Percentiles rank a stretch among this genome's conserved stretches.
Conservation (phyloP, 2,113 vertebrate genomes). For the Plectropomus leopardus region DNA sequence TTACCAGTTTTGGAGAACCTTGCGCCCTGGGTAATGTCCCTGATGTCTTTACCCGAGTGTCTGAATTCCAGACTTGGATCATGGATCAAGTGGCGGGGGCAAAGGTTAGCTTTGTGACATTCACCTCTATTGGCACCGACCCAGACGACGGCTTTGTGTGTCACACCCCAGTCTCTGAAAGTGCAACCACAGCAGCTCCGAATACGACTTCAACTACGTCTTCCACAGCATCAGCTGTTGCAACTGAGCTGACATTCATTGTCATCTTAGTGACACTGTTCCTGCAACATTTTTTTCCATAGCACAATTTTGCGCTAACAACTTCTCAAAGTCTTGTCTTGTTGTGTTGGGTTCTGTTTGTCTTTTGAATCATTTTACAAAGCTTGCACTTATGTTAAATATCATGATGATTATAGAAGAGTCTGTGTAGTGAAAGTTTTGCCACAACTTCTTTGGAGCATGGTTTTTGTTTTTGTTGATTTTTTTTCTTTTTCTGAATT, state of each 20-base stretch:
- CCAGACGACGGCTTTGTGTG: conserved; percentile 63
- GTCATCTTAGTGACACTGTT: background rate
- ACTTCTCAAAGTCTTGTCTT: background rate
- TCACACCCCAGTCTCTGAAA: background rate
- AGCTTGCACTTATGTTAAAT: background rate
- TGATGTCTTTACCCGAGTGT: conserved; percentile 90
- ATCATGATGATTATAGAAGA: background rate
- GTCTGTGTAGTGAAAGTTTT: background rate
- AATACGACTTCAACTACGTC: too few species aligned
- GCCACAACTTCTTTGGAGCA: background rate
- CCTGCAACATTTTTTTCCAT: background rate
- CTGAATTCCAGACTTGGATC: conserved; percentile 88
- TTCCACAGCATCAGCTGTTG: background rate
- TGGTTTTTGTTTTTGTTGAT: background rate
- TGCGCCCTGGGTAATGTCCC: conserved; percentile 86
- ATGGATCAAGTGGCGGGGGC: conserved; percentile 23
- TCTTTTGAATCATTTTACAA: background rate
- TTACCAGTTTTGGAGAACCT: conserved; percentile 89
- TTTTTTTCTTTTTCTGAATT: background rate
- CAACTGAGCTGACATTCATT: background rate
- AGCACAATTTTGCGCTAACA: background rate
- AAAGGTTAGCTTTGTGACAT: conserved; percentile 58
- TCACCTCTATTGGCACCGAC: conserved; percentile 51
- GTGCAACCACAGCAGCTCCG: background rate
- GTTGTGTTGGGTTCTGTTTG: background rate